These are phyloP conservation scores for Amblyjoppa proteus DNA, from an alignment of 2,888 invertebrate species.

Conservation along the genomic window DNA sequence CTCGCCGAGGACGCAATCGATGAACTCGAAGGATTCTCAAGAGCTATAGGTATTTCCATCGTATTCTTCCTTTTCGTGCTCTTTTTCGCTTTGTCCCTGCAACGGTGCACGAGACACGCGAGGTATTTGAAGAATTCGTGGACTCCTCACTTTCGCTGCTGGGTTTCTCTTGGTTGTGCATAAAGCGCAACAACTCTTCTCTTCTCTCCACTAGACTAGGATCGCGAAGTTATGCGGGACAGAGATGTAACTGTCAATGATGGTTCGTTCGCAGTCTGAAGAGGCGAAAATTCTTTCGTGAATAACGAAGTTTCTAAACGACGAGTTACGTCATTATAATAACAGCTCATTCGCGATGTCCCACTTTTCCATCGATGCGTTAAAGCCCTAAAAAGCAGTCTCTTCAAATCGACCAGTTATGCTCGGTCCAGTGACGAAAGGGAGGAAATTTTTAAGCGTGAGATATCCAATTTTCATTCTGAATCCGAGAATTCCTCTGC, in stretches of 20 bases:
- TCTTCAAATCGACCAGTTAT: slow-evolving; percentile 24
- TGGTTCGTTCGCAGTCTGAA: not conserved
- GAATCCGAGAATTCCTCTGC: slow-evolving; percentile 30
- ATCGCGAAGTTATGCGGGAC: not conserved
- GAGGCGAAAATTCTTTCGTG: not conserved
- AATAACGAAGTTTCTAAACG: not conserved
- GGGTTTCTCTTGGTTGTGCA: not conserved
- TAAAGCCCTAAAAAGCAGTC: slow-evolving; percentile 20
- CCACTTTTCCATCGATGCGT: slow-evolving; percentile 42
- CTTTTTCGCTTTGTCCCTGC: not conserved
- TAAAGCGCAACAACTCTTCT: not conserved
- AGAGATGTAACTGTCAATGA: not conserved
- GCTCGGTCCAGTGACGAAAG: slow-evolving; percentile 31
- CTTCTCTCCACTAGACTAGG: not conserved
- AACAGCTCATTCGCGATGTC: slow-evolving; percentile 40
- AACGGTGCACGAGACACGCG: slow-evolving; percentile 44
- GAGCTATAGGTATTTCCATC: slow-evolving; percentile 38
- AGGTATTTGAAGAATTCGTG: slow-evolving; percentile 64
- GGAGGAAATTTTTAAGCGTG: slow-evolving; percentile 8
- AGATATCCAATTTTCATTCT: slow-evolving; percentile 55
- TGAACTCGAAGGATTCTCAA: slow-evolving; percentile 52
- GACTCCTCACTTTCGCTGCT: slow-evolving; percentile 48
- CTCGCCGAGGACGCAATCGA: slow-evolving; percentile 41
- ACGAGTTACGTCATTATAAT: not conserved
- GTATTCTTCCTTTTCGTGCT: slow-evolving; percentile 13